Conservation (phyloP, 2,797 vertebrate genomes). For the Rhinella marina region DNA sequence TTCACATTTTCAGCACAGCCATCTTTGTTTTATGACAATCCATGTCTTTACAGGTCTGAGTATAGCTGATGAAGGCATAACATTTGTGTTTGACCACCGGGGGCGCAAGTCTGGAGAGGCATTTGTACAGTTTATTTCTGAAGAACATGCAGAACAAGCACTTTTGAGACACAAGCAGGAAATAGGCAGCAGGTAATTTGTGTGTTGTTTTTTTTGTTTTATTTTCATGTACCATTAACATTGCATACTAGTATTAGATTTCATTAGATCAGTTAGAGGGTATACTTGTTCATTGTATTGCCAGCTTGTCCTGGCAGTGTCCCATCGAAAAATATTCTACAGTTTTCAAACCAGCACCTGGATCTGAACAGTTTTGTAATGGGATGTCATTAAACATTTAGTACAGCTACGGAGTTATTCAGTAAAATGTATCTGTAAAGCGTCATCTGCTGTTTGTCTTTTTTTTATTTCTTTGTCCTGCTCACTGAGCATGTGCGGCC, state of each 20-base stretch:
- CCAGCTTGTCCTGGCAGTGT: too few species aligned
- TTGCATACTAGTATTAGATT: not conserved
- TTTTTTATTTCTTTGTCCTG: not conserved
- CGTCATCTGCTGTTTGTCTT: too few species aligned
- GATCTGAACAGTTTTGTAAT: too few species aligned
- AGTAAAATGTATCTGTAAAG: too few species aligned
- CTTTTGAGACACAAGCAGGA: slow-evolving; percentile 80
- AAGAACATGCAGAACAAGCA: slow-evolving; percentile 82
- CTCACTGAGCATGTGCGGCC: too few species aligned
- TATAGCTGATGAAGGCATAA: slow-evolving; percentile 79
- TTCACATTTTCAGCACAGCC: not conserved
- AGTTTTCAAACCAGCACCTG: too few species aligned
- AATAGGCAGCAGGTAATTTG: slow-evolving; percentile 84
- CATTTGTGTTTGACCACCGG: slow-evolving; percentile 75
- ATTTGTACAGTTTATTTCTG: slow-evolving; percentile 85
- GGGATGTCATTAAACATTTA: too few species aligned
- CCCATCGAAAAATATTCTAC: too few species aligned
- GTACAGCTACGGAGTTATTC: too few species aligned
- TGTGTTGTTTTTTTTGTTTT: too few species aligned
- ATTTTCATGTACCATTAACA: not conserved
- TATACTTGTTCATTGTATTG: not conserved
- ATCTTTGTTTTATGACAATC: not conserved
- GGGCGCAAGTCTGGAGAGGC: slow-evolving; percentile 85
- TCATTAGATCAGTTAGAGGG: not conserved
- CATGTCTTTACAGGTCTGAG: slow-evolving; percentile 78